Conservation (phyloP, 2,113 vertebrate genomes). For the Sylvia atricapilla region DNA sequence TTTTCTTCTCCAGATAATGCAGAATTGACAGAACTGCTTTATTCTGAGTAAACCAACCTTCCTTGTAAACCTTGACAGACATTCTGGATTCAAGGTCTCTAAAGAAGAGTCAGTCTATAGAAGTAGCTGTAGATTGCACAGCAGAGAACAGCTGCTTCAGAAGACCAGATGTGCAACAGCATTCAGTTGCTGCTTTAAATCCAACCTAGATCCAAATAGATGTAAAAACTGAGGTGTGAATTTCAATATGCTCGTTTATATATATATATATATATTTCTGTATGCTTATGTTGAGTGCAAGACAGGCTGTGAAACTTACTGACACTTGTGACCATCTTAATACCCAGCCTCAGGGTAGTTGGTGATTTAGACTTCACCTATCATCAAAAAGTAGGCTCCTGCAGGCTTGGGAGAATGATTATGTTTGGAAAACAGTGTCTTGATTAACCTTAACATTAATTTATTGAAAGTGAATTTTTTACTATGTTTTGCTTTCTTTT, state of each 20-base stretch:
- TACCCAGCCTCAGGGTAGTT: not conserved
- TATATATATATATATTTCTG: not conserved
- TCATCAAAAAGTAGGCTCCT: not conserved
- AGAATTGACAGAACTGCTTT: not conserved
- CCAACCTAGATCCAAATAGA: not conserved
- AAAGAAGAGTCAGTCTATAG: not conserved
- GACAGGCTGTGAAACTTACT: not conserved
- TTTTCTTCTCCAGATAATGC: not conserved
- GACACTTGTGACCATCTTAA: not conserved
- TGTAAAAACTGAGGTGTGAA: not conserved
- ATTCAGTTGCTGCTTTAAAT: not conserved
- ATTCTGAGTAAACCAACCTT: not conserved
- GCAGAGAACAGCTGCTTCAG: not conserved
- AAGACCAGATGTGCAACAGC: not conserved
- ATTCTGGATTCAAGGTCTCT: not conserved
- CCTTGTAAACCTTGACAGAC: not conserved
- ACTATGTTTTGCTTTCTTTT: not conserved
- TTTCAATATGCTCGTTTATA: not conserved
- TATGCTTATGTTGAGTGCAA: not conserved
- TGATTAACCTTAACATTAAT: not conserved
- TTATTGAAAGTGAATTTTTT: not conserved
- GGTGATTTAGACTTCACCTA: not conserved
- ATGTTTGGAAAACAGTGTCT: not conserved
- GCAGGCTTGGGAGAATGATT: not conserved
- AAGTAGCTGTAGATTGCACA: not conserved